Evolutionary conservation across 2,888 invertebrate species (phyloP).

Genomic region (Platynereis dumerilii): DNA sequence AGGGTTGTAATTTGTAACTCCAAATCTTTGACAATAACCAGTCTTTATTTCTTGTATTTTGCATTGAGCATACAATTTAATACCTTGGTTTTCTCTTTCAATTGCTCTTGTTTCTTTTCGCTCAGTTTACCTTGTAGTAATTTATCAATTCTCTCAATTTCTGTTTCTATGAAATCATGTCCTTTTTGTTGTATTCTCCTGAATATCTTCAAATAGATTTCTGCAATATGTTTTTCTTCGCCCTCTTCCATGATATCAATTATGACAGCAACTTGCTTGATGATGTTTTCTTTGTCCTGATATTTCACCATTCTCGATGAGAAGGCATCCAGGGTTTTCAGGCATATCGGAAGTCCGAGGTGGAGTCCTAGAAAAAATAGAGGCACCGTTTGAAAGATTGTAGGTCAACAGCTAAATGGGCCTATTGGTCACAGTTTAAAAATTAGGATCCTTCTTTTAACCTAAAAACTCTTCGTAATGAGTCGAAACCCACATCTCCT

Average conservation of each 20-base stretch:
- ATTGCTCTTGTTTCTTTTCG: conserved; percentile 81
- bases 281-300: conserved; percentile 60
- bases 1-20: no score
- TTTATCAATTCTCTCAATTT: conserved; percentile 79
- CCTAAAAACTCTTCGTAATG: no score
- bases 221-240: conserved; percentile 69
- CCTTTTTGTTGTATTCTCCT: conserved; percentile 79
- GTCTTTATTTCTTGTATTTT: no score
- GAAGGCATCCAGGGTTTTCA: conserved; percentile 81
- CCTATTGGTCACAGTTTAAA: no score
- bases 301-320: conserved; percentile 75
- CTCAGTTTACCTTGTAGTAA: conserved; percentile 81
- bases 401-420: no score
- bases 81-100: conserved; percentile 81
- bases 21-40: no score
- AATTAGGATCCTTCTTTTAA: no score
- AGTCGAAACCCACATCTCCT: no score
- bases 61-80: conserved; percentile 67
- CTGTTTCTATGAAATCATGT: conserved; percentile 77
- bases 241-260: conserved; percentile 62
- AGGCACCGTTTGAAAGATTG: no score
- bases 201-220: conserved; percentile 82
- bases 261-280: conserved; percentile 65
- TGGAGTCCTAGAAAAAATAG: conserved; percentile 70
- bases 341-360: conserved; percentile 85